Conservation (phyloP, 1,140 invertebrate species). For the Pygmarrhopalites habei region DNA sequence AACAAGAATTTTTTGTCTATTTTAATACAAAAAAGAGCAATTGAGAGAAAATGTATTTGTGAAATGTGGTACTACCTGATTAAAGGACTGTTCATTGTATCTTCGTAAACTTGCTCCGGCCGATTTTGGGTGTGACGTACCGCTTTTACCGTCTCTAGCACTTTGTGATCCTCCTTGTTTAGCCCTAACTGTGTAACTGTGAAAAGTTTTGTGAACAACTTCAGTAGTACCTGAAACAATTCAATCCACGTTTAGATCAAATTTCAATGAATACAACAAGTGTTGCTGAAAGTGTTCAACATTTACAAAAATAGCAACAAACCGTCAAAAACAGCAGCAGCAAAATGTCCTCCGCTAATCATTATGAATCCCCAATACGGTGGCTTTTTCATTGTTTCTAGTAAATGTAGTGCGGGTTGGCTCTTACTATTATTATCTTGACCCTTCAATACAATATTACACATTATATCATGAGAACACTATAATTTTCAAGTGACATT, state of each 20-base stretch:
- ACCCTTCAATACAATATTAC: too few relatives aligned
- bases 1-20: not conserved
- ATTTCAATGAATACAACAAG: slow-evolving; percentile 12
- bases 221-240: slow-evolving; percentile 48
- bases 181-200: slow-evolving; percentile 74
- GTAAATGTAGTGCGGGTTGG: too few relatives aligned
- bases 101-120: slow-evolving; percentile 72
- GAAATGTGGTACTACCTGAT: slow-evolving; percentile 56
- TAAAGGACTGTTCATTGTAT: slow-evolving; percentile 65
- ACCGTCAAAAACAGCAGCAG: slow-evolving; percentile 70
- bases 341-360: slow-evolving; percentile 79
- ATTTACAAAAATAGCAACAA: slow-evolving; percentile 23
- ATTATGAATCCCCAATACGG: slow-evolving; percentile 65
- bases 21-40: not conserved
- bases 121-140: slow-evolving; percentile 59
- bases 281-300: not conserved
- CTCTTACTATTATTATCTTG: too few relatives aligned
- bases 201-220: slow-evolving; percentile 75
- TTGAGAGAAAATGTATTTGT: too few relatives aligned
- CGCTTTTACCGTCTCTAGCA: slow-evolving; percentile 57
- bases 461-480: too few relatives aligned
- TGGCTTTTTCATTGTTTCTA: too few relatives aligned
- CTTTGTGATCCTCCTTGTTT: slow-evolving; percentile 74
- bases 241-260: not conserved
- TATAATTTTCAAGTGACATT: too few relatives aligned